Evolutionary conservation across 2,113 vertebrate species (phyloP).

Genomic region (Gopherus evgoodei): DNA sequence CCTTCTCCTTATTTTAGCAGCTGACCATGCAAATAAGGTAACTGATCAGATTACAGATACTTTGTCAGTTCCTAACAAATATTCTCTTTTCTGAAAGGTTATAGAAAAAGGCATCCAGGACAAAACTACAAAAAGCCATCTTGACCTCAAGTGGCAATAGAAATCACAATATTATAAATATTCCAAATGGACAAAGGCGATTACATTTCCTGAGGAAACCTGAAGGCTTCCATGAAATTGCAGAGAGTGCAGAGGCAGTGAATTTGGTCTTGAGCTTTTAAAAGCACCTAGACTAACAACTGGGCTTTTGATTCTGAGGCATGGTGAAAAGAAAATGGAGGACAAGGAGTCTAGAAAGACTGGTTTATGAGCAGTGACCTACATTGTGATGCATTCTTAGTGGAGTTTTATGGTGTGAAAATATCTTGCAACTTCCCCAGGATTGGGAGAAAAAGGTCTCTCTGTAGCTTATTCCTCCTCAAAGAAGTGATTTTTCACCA

Average conservation of each 20-base stretch:
- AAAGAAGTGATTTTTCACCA: background rate
- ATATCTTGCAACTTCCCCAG: background rate
- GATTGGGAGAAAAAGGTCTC: background rate
- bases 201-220: background rate
- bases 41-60: background rate
- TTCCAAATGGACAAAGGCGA: background rate
- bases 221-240: background rate
- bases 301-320: background rate
- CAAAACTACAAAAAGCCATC: background rate
- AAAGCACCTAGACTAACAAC: background rate
- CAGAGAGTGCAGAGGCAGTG: background rate
- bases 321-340: accelerated
- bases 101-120: background rate
- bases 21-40: background rate
- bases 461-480: background rate
- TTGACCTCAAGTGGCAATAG: background rate
- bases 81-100: background rate
- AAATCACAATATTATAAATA: background rate
- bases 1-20: background rate
- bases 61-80: background rate
- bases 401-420: background rate
- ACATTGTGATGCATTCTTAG: background rate
- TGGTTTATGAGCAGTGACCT: background rate
- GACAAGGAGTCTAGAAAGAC: background rate
- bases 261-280: background rate